phyloP scores from a whole-genome alignment of 2,888 invertebrate species.

The Clusia tigrina region DNA sequence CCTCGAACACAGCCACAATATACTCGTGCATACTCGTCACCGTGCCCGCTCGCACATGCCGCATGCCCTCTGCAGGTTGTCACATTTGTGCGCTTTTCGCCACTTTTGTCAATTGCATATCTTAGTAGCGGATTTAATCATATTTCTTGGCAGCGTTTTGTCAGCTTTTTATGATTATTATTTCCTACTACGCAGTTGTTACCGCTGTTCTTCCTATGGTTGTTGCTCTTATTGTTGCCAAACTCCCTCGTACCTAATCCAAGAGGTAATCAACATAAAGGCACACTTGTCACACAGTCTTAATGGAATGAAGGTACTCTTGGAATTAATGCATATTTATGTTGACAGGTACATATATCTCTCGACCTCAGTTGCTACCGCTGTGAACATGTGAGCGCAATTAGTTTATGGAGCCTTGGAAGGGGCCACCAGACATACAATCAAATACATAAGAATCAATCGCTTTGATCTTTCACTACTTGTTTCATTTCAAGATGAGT shows the following conservation, averaged over 20 bases:
- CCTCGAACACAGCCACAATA: not conserved
- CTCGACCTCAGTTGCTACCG: too few species aligned
- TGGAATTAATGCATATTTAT: too few species aligned
- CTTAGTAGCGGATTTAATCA: constrained; percentile 31
- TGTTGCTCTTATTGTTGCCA: constrained; percentile 23
- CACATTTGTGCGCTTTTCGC: constrained; percentile 13
- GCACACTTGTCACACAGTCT: constrained; percentile 17
- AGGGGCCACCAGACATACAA: too few species aligned
- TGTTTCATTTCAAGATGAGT: too few species aligned
- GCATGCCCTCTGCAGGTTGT: not conserved
- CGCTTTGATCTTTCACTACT: too few species aligned
- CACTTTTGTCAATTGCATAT: constrained; percentile 33
- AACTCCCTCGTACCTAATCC: constrained; percentile 51
- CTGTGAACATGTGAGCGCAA: too few species aligned
- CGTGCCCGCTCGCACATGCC: too few species aligned
- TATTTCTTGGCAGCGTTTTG: constrained; percentile 15
- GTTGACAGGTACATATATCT: too few species aligned
- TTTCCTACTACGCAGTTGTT: not conserved
- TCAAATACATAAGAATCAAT: too few species aligned
- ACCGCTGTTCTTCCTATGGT: not conserved
- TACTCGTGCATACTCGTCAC: too few species aligned
- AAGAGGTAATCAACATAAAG: constrained; percentile 58
- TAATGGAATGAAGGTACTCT: too few species aligned
- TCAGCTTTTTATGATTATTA: constrained; percentile 37
- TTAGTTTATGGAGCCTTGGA: too few species aligned